Percentiles rank a stretch among this genome's conserved stretches.
Conservation (phyloP, 2,797 vertebrate genomes). For the Hozukius guyotensis region DNA sequence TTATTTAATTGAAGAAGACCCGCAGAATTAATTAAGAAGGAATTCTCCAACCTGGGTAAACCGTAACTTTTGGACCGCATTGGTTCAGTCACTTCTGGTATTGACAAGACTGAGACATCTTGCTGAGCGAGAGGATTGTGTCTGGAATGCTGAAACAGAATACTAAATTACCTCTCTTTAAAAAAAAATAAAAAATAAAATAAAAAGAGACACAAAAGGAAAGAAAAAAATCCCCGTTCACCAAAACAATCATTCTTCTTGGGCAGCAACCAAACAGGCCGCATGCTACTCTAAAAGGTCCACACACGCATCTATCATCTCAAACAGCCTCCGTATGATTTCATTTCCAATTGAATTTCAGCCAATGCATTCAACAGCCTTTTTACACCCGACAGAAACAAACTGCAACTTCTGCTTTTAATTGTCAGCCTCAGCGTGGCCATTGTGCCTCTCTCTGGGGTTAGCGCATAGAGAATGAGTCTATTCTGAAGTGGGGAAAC, state of each 20-base stretch:
- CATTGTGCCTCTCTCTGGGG: constrained; percentile 15
- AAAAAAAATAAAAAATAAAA: constrained; percentile 30
- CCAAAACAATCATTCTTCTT: constrained; percentile 45
- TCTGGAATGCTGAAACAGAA: constrained; percentile 37
- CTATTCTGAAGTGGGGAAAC: constrained; percentile 20
- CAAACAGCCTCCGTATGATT: constrained; percentile 27
- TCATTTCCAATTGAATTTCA: constrained; percentile 42
- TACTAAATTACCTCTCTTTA: constrained; percentile 48
- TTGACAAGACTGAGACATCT: constrained; percentile 42
- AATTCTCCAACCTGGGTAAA: constrained; percentile 77
- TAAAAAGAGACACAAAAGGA: constrained; percentile 21
- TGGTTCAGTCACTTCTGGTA: constrained; percentile 38
- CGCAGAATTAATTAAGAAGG: constrained; percentile 93
- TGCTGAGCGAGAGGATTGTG: constrained; percentile 39
- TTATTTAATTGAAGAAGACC: constrained; percentile 98
- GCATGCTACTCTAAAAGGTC: constrained; percentile 44
- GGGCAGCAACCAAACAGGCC: constrained; percentile 19
- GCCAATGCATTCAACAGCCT: constrained; percentile 16
- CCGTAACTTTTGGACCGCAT: constrained; percentile 48
- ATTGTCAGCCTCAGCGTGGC: constrained; percentile 38
- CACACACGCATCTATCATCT: constrained; percentile 45
- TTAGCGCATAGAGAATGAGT: constrained; percentile 27
- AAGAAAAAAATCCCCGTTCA: constrained; percentile 1
- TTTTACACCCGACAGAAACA: constrained; percentile 36
- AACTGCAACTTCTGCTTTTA: constrained; percentile 47